Base-by-base conservation (phyloP, 2,797 vertebrate species). In the Capromys pilorides region DNA sequence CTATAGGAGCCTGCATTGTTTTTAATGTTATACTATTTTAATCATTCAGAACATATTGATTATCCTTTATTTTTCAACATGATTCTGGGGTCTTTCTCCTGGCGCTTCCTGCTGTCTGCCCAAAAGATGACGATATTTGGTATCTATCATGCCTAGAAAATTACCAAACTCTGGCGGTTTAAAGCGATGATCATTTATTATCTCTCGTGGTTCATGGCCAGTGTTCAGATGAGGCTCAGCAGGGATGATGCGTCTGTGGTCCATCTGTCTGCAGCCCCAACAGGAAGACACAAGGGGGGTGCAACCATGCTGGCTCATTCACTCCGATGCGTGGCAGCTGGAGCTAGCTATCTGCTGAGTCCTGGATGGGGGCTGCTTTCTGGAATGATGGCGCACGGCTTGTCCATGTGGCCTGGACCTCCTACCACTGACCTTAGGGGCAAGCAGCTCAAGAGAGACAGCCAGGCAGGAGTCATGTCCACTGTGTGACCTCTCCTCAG, bases 1-100 rank as follows among this genome's bases (percentile, higher is more conserved):
- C n/a, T n/a, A n/a, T 80, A 95, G 80, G 94, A 87, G 31, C 18
- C 66, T 84, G 45, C 16, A 9, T 81, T 95, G n/a, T 61, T 84
- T 96, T 92, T 62, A 45, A 45, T 51, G 2, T 19, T 86, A n/a
- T 12, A 18, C 24, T 41, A 80, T 79, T 80, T 18, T 33, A 51
- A 83, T 91, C 10, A 92, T 59, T 94, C 77, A 69, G 6, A 87
- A 39, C 51, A 85, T 36, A 64, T 28, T 79, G 26, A n/a, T 5
- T 90, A 4, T 57, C 31, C 28, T 36, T 64, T 88, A 4, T 62
- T 26, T 54, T 79, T 11, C 24, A 39, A 49, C 36, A 26, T 49
- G 22, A 3, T 85, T 90, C 49, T 90, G 14, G 24, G 18, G 24
- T 83, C 78, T 79, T 16, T 39, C 33, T 62, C 28, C 51, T 61